These are phyloP conservation scores for Microtus oregoni DNA, from an alignment of 2,113 vertebrate species.

Conservation along the genomic window DNA sequence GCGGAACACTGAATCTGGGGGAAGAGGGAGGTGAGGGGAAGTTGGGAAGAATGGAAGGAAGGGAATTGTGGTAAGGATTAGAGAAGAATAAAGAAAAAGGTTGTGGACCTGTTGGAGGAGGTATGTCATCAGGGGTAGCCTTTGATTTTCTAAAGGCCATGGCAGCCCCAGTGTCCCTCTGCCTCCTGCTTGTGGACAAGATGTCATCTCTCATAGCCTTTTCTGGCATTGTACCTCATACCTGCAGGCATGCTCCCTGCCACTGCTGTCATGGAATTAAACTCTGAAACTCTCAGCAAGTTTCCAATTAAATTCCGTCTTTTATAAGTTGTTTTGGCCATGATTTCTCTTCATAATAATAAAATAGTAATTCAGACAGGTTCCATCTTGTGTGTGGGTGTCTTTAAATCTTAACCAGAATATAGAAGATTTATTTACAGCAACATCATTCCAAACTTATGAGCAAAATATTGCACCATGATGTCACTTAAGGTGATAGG, in stretches of 20 bases:
- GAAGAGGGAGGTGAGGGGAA: too few relatives aligned
- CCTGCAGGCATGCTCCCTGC: background rate
- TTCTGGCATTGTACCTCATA: background rate
- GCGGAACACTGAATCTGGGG: too few relatives aligned
- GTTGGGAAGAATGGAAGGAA: too few relatives aligned
- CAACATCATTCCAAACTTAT: background rate
- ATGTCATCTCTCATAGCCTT: background rate
- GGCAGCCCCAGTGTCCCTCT: background rate
- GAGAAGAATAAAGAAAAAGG: too few relatives aligned
- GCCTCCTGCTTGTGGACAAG: background rate
- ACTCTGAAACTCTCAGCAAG: background rate
- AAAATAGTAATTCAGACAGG: background rate
- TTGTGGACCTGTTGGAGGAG: background rate
- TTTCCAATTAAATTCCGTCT: background rate
- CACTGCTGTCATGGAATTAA: background rate
- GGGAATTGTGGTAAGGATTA: too few relatives aligned
- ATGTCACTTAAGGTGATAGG: background rate
- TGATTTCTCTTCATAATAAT: background rate
- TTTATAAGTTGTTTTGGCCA: background rate
- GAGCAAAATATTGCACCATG: background rate
- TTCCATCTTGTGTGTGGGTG: background rate
- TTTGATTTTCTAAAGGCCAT: background rate
- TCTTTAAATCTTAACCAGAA: background rate
- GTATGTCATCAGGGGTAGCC: background rate
- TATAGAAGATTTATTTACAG: background rate